These are phyloP conservation scores for Cydia amplana DNA, from an alignment of 1,140 invertebrate genomes.

Conservation along the genomic window DNA sequence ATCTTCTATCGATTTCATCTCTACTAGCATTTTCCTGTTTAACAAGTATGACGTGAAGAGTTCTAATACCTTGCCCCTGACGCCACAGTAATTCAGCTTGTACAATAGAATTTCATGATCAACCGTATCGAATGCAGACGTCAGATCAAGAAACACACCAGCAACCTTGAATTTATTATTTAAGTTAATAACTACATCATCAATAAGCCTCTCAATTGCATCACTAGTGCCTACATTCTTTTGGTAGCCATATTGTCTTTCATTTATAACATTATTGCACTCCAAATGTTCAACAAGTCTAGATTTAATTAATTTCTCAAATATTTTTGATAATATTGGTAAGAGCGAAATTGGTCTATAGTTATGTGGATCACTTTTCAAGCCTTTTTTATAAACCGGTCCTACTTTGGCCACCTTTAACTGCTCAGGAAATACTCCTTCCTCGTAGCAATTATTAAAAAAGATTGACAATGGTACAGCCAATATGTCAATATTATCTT, in stretches of 20 bases:
- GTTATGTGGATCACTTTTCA: conserved; percentile 26
- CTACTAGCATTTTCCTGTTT: too few species aligned
- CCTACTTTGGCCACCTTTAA: conserved; percentile 37
- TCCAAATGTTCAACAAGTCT: not conserved
- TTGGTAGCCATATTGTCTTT: not conserved
- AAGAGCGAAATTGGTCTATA: conserved; percentile 35
- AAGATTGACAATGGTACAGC: conserved; percentile 34
- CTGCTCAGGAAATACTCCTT: conserved; percentile 37
- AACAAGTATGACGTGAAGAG: too few species aligned
- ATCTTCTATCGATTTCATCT: too few species aligned
- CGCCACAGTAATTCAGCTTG: too few species aligned
- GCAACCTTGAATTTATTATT: too few species aligned
- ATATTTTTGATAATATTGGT: conserved; percentile 36
- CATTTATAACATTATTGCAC: not conserved
- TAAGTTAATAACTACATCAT: not conserved
- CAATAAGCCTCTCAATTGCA: not conserved
- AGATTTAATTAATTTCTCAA: conserved; percentile 36
- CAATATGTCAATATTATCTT: conserved; percentile 37
- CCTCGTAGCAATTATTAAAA: conserved; percentile 34
- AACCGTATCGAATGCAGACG: too few species aligned
- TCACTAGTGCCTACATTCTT: conserved; percentile 1
- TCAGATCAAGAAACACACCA: too few species aligned
- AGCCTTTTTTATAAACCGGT: conserved; percentile 37
- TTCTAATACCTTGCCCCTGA: too few species aligned
- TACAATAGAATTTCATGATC: too few species aligned